Percentiles rank a stretch among this genome's conserved stretches.
phyloP scores from a whole-genome alignment of 35 echinoderm and acorn worm genomes.

The Hemicentrotus pulcherrimus region DNA sequence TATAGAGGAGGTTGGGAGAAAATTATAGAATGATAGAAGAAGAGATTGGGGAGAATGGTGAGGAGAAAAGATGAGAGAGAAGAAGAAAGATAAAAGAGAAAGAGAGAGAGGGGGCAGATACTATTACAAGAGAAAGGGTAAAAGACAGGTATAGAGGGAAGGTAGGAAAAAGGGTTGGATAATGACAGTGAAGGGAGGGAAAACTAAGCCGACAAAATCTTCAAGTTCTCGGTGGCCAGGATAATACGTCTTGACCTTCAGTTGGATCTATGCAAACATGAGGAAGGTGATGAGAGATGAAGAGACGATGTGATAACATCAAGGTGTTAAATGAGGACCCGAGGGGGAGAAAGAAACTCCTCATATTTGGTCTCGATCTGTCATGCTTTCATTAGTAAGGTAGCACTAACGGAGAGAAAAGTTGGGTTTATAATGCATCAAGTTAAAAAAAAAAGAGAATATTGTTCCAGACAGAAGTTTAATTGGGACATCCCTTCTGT shows the following conservation, averaged over 20 bases:
- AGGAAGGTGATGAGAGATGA: neutral
- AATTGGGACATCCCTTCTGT: neutral
- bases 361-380: conserved; percentile 12
- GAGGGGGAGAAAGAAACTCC: neutral
- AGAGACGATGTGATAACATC: neutral
- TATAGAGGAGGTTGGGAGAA: neutral
- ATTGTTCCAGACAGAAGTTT: neutral
- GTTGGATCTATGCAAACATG: neutral
- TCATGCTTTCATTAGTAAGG: conserved; percentile 3
- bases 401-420: neutral
- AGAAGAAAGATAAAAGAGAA: neutral
- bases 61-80: neutral
- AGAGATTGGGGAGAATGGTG: neutral
- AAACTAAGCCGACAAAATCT: neutral
- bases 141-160: no score
- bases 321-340: conserved; percentile 9
- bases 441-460: neutral
- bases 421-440: neutral
- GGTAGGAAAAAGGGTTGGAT: no score
- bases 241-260: neutral
- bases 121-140: no score
- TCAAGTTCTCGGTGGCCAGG: neutral
- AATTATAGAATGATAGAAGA: neutral
- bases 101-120: neutral
- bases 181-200: no score